phyloP scores from a whole-genome alignment of 64 coral and sea anemone genomes.

The Montipora foliosa region DNA sequence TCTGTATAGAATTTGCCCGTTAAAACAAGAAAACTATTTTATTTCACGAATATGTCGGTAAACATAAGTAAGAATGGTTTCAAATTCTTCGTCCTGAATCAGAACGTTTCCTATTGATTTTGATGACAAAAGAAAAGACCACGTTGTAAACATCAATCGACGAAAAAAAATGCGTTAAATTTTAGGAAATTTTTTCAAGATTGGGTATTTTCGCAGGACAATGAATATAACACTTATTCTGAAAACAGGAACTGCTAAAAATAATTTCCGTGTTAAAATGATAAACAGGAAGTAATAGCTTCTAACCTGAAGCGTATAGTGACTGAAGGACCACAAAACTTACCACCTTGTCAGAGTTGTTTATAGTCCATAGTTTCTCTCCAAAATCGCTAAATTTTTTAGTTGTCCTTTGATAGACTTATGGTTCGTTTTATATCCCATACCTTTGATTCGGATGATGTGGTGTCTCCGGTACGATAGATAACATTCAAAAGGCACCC shows the following conservation, averaged over 20 bases:
- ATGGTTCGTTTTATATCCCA: background rate
- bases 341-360: background rate
- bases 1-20: background rate
- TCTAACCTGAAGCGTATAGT: background rate
- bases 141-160: background rate
- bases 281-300: background rate
- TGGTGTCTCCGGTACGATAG: background rate
- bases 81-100: too few relatives aligned
- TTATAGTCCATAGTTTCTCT: background rate
- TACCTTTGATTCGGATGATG: background rate
- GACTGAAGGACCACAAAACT: background rate
- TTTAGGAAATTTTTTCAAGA: background rate
- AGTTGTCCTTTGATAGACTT: background rate
- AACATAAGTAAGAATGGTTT: background rate
- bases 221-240: background rate
- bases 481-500: background rate
- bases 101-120: too few relatives aligned
- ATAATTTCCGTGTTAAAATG: background rate
- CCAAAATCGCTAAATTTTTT: background rate
- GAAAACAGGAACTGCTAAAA: background rate
- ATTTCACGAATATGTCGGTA: background rate
- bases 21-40: background rate
- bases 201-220: background rate
- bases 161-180: background rate
- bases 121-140: background rate